Conservation (phyloP, 2,113 vertebrate species). For the Echinops telfairi region DNA sequence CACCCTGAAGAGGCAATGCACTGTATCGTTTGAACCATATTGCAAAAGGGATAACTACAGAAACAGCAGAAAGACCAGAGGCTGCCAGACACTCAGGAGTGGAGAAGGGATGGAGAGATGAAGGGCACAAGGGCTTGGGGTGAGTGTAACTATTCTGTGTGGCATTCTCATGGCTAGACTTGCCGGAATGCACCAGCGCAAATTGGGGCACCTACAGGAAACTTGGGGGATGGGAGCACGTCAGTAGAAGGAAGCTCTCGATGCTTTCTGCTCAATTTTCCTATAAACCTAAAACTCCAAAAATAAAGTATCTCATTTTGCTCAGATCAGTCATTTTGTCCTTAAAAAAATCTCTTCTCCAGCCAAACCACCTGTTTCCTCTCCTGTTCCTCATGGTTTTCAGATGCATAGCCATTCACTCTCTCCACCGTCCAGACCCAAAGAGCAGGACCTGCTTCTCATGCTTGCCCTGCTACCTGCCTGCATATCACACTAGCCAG, state of each 20-base stretch:
- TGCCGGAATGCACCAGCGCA: background rate
- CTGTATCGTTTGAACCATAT: background rate
- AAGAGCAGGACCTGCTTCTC: background rate
- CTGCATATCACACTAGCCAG: background rate
- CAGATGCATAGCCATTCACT: background rate
- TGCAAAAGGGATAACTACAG: background rate
- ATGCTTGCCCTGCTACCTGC: background rate
- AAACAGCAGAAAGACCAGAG: background rate
- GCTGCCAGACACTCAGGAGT: background rate
- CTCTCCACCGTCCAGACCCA: background rate
- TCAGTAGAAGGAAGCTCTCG: background rate
- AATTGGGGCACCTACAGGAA: background rate
- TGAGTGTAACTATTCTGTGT: background rate
- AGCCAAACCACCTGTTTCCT: conserved; percentile 21
- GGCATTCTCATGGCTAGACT: background rate
- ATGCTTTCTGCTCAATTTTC: background rate
- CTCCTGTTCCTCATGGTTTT: conserved; percentile 30
- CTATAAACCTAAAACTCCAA: background rate
- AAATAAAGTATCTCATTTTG: too few relatives aligned
- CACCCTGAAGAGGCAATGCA: background rate
- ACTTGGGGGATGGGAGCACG: background rate
- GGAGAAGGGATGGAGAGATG: background rate
- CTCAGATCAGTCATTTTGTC: background rate
- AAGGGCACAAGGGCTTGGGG: background rate
- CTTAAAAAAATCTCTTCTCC: background rate